Evolutionary conservation across 2,113 vertebrate genomes (phyloP).

Genomic region (Willisornis vidua): DNA sequence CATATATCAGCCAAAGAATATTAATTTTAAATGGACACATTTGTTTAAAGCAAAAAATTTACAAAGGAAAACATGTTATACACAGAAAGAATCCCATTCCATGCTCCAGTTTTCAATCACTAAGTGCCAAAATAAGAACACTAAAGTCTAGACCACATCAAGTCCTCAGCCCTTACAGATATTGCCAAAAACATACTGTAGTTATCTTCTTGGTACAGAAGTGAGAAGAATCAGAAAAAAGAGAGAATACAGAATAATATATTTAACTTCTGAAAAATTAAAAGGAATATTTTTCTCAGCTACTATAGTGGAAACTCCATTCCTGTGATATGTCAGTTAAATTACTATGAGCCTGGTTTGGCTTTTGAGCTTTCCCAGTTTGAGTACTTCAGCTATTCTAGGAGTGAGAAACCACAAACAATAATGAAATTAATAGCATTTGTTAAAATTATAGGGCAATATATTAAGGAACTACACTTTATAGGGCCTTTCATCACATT

Average conservation of each 20-base stretch:
- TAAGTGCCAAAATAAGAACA: background rate
- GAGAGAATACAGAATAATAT: background rate
- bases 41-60: background rate
- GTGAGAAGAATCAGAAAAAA: background rate
- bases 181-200: background rate
- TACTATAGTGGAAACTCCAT: background rate
- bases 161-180: background rate
- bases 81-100: background rate
- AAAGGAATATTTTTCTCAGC: background rate
- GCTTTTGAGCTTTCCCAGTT: background rate
- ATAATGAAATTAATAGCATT: background rate
- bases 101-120: background rate
- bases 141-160: background rate
- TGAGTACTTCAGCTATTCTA: background rate
- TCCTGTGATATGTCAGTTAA: background rate
- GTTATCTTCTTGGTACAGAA: background rate
- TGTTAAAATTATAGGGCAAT: background rate
- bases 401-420: background rate
- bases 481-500: background rate
- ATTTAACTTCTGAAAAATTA: background rate
- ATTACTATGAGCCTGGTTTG: background rate
- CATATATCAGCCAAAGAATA: conserved; percentile 6
- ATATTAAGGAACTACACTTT: background rate
- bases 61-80: background rate
- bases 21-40: background rate